Conservation (phyloP, 1,140 invertebrate genomes). For the Apocrypta bakeri region DNA sequence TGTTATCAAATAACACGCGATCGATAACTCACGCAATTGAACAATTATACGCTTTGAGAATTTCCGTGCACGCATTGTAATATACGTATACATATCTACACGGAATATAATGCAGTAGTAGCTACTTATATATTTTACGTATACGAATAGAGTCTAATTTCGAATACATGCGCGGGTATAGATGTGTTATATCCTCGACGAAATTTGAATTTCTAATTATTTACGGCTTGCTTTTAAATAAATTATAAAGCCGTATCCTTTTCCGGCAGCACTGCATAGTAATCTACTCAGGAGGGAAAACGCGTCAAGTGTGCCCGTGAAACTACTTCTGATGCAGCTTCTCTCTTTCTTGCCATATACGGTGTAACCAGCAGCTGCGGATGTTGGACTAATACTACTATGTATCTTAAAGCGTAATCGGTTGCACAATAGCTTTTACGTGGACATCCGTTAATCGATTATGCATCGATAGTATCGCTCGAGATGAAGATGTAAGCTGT, state of each 20-base stretch:
- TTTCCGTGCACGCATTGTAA: not conserved
- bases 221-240: not conserved
- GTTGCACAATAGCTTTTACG: not conserved
- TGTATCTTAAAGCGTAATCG: not conserved
- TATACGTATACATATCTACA: not conserved
- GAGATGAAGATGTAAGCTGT: not conserved
- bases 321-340: not conserved
- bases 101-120: not conserved
- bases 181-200: too few relatives aligned
- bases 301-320: slow-evolving; percentile 1
- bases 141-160: not conserved
- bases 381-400: not conserved
- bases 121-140: not conserved
- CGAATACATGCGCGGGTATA: not conserved
- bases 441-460: not conserved
- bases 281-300: not conserved
- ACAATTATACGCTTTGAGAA: not conserved
- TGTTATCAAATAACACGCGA: not conserved
- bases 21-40: not conserved
- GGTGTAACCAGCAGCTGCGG: not conserved
- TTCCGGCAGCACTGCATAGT: not conserved
- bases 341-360: not conserved
- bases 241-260: not conserved
- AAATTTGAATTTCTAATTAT: not conserved
- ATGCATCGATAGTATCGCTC: not conserved